Evolutionary conservation across 2,888 invertebrate genomes (phyloP), one percentile per base, ranked within the genome.

Genomic region (Eupeodes latifasciatus): DNA sequence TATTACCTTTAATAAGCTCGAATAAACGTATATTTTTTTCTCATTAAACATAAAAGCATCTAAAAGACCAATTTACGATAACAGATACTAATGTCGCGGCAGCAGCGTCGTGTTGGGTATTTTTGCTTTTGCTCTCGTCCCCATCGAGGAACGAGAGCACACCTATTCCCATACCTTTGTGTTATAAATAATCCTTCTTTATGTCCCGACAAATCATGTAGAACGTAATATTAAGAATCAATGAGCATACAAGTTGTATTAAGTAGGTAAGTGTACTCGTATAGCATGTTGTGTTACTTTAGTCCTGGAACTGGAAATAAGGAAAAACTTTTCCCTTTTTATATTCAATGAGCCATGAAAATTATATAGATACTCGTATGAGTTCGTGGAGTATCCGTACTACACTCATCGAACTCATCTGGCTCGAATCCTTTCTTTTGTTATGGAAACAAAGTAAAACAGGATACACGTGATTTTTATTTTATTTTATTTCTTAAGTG

Each of bases 201-300:
- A 69, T 69, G 69, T 53, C 36, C 36, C n/a, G 16, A 53, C 69
- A 69, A 51, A 69, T 69, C 69, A 69, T 69, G 53, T 69, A 69
- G 69, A 69, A 69, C 53, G 53, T 69, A 36, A 53, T 69, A 69
- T 69, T 69, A 69, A 69, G 53, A 69, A 69, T 69, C 69, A 69
- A 69, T 69, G 53, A 69, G 69, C 51, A 69, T 69, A 69, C 69
- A 67, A 49, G 49, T 34, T 34, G 49, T 49, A 51, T 67, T 67
- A 66, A 47, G 66, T 66, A 47, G 47, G 27, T 47, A 36, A n/a
- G 40, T 40, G 9, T n/a, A n/a, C n/a, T n/a, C n/a, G n/a, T 40
- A 40, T 40, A 40, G 27, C 4, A 40, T 4, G 40, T 40, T 40
- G 40, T 7, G 40, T 40, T 27, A 27, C 27, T 27, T 27, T 27